Evolutionary conservation across 2,888 invertebrate species (phyloP).

Genomic region (Hydrotaea cyrtoneurina): DNA sequence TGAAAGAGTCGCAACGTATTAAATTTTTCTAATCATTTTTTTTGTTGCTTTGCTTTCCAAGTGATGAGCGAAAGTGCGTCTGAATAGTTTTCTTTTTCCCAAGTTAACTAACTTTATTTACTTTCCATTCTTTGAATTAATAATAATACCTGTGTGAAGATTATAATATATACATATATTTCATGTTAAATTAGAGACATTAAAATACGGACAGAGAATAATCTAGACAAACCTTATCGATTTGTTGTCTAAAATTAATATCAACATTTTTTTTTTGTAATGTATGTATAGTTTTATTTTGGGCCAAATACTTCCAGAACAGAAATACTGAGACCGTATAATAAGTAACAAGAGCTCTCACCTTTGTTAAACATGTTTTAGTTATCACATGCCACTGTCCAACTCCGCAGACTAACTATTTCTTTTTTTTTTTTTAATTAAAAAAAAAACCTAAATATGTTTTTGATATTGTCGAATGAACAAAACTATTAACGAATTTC

Average conservation of each 20-base stretch:
- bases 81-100: background rate
- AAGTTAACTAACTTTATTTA: background rate
- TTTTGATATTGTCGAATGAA: constrained; percentile 9
- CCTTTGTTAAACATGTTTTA: too few relatives aligned
- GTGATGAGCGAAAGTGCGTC: background rate
- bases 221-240: background rate
- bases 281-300: background rate
- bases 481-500: background rate
- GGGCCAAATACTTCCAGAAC: background rate
- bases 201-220: background rate
- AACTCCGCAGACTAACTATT: background rate
- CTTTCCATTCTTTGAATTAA: too few relatives aligned
- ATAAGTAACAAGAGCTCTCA: too few relatives aligned
- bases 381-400: too few relatives aligned
- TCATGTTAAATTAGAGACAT: background rate
- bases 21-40: background rate
- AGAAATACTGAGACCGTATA: too few relatives aligned
- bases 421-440: background rate
- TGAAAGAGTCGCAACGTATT: constrained; percentile 20
- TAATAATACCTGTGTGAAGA: too few relatives aligned
- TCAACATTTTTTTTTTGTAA: background rate
- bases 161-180: too few relatives aligned
- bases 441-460: background rate
- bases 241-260: background rate
- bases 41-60: background rate